Evolutionary conservation across 2,113 vertebrate species (phyloP).

Genomic region (Tylochromis polylepis): DNA sequence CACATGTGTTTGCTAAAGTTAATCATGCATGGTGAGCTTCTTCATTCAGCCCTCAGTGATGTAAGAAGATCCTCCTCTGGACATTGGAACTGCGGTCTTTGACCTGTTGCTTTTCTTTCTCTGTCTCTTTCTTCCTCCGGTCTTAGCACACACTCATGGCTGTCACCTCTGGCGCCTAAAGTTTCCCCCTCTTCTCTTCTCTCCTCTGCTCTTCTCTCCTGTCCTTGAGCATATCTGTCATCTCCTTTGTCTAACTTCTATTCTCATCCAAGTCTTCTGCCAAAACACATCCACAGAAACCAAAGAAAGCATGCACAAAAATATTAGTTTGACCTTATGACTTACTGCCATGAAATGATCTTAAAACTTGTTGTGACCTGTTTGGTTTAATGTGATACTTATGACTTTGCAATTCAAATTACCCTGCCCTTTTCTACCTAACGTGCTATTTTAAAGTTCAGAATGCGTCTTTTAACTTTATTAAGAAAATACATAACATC

Average conservation of each 20-base stretch:
- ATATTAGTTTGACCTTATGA: background rate
- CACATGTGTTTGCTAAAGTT: constrained; percentile 51
- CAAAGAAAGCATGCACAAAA: background rate
- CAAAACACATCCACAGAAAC: background rate
- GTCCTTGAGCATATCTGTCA: background rate
- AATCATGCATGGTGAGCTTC: constrained; percentile 59
- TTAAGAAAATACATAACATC: background rate
- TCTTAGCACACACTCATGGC: constrained; percentile 49
- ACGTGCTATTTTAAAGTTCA: background rate
- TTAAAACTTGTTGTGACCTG: background rate
- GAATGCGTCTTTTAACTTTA: background rate
- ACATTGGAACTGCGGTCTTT: constrained; percentile 58
- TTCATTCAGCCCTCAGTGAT: constrained; percentile 43
- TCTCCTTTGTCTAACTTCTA: constrained; percentile 2
- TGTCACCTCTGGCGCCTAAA: constrained; percentile 56
- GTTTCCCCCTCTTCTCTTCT: background rate
- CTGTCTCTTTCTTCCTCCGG: constrained; percentile 32
- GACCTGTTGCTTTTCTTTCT: constrained; percentile 53
- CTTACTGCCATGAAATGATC: background rate
- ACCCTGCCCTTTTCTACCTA: background rate
- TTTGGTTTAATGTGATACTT: background rate
- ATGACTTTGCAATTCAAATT: background rate
- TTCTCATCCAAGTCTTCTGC: background rate
- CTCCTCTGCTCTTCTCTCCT: background rate
- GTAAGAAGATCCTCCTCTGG: constrained; percentile 60